A percentile compares a stretch with the other conserved stretches of the same genome.
phyloP scores from a whole-genome alignment of 2,113 vertebrate species.

The Syngnathus floridae region DNA sequence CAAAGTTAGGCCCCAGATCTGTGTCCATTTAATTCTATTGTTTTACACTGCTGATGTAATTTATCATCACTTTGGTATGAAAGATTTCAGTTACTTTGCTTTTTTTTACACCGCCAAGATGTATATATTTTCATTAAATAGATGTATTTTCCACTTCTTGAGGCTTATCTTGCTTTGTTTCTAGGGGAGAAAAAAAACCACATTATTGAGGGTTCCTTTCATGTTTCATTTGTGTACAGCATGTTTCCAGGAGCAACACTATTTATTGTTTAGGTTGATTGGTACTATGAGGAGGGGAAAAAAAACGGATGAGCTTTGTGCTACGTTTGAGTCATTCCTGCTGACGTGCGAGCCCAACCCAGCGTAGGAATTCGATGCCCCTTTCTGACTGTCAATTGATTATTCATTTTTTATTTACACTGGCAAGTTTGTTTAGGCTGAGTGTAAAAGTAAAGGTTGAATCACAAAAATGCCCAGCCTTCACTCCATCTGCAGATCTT shows the following conservation, averaged over 20 bases:
- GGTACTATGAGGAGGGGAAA: conserved; percentile 12
- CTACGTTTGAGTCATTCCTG: conserved; percentile 26
- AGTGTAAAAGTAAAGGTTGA: not conserved
- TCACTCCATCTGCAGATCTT: not conserved
- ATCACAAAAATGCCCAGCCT: not conserved
- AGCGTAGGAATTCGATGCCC: conserved; percentile 32
- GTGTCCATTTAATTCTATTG: not conserved
- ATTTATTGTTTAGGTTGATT: conserved; percentile 37
- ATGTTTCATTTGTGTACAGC: not conserved
- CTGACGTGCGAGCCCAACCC: conserved; percentile 38
- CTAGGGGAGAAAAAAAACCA: not conserved
- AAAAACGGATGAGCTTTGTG: conserved; percentile 17
- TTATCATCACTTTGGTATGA: not conserved
- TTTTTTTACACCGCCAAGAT: not conserved
- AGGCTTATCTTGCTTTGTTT: not conserved
- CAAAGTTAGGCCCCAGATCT: not conserved
- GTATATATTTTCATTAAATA: conserved; percentile 4
- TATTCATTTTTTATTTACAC: conserved; percentile 13
- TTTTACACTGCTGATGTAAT: conserved; percentile 1
- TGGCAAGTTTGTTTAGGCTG: not conserved
- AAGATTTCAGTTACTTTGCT: not conserved
- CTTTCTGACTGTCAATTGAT: not conserved
- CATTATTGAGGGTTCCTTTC: not conserved
- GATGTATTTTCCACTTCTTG: conserved; percentile 1
- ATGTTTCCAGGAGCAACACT: conserved; percentile 24